These are phyloP conservation scores for Chiloscyllium plagiosum DNA, from an alignment of 2,113 vertebrate genomes.

Conservation along the genomic window DNA sequence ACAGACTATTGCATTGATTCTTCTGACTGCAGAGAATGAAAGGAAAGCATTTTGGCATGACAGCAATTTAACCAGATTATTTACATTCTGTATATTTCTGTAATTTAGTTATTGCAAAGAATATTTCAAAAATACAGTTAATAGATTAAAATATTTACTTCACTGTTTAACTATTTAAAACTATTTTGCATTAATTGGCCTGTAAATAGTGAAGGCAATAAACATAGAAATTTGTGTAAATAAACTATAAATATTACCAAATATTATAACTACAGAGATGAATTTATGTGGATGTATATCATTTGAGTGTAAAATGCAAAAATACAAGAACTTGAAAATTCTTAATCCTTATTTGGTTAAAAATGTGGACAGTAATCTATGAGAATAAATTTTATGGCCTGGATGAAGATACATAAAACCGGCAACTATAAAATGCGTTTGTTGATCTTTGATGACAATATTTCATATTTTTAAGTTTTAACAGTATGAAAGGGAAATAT, in stretches of 20 bases:
- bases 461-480: background rate
- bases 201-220: background rate
- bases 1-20: slow-evolving; percentile 32
- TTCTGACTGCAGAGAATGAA: slow-evolving; percentile 21
- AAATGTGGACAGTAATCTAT: background rate
- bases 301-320: background rate
- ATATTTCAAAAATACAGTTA: slow-evolving; percentile 1
- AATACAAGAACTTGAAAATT: background rate
- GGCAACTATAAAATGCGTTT: background rate
- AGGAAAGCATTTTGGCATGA: slow-evolving; percentile 40
- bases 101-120: slow-evolving; percentile 17
- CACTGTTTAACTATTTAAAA: background rate
- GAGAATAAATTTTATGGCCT: background rate
- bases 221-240: background rate
- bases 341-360: background rate
- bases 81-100: background rate
- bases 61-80: slow-evolving; percentile 20
- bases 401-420: background rate
- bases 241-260: background rate
- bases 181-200: background rate
- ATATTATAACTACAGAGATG: background rate
- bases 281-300: background rate
- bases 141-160: background rate
- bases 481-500: background rate
- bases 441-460: background rate